These are phyloP conservation scores for Empidonax alnorum DNA, from an alignment of 2,113 vertebrate species.

Conservation along the genomic window DNA sequence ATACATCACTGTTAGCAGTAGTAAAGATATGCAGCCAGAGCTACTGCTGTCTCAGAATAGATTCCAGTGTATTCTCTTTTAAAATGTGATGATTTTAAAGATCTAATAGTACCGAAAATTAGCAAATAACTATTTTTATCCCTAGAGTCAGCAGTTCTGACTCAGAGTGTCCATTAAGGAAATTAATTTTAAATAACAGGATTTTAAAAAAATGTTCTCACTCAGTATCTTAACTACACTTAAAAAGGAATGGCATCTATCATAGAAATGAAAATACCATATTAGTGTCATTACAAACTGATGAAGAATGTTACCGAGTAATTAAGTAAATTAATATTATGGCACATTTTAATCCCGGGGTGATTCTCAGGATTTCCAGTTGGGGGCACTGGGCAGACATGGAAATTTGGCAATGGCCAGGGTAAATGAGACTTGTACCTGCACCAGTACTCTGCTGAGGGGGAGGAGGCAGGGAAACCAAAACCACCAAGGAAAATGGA, in stretches of 20 bases:
- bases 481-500: background rate
- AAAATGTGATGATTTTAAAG: background rate
- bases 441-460: too few relatives aligned
- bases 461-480: background rate
- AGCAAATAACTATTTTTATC: slow-evolving; percentile 44
- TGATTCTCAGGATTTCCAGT: slow-evolving; percentile 29
- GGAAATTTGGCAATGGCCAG: background rate
- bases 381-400: slow-evolving; percentile 46
- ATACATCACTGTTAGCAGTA: background rate
- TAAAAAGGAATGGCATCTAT: background rate
- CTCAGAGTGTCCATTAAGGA: background rate
- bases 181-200: background rate
- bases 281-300: background rate
- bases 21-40: background rate
- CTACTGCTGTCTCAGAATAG: background rate
- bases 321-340: background rate
- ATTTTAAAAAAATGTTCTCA: background rate
- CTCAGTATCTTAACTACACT: background rate
- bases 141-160: background rate
- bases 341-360: background rate
- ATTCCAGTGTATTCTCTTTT: background rate
- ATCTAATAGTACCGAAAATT: slow-evolving; percentile 6
- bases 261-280: background rate
- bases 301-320: background rate
- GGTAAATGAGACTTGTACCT: fast-evolving